These are phyloP conservation scores for Pomatorhinus ruficollis DNA, from an alignment of 2,113 vertebrate species.

Conservation along the genomic window DNA sequence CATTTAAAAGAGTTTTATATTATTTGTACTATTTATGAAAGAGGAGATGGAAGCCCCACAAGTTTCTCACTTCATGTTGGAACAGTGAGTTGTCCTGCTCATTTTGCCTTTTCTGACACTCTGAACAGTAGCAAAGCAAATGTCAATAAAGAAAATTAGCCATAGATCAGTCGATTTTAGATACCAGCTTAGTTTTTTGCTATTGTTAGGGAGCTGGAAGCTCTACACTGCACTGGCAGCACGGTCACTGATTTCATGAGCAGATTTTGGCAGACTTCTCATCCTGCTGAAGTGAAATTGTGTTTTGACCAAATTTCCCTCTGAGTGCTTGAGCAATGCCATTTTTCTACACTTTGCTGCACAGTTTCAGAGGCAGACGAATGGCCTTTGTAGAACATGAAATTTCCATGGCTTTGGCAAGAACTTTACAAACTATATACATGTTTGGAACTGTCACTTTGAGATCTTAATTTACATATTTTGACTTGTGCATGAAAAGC, in stretches of 20 bases:
- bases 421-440: conserved; percentile 63
- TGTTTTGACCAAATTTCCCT: conserved; percentile 11
- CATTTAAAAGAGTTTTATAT: neutral
- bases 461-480: conserved; percentile 80
- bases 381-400: conserved; percentile 59
- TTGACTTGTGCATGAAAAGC: conserved; percentile 80
- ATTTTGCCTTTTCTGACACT: neutral
- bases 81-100: neutral
- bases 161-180: neutral
- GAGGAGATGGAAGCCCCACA: neutral
- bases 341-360: neutral
- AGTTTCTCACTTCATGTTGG: neutral
- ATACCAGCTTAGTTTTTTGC: neutral
- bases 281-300: neutral
- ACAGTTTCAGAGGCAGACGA: conserved; percentile 13
- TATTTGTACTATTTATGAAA: neutral
- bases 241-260: neutral
- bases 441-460: conserved; percentile 68
- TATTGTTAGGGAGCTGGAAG: neutral
- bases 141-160: neutral
- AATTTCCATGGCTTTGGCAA: conserved; percentile 63
- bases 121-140: neutral
- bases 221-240: neutral
- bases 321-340: neutral
- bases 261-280: neutral